Evolutionary conservation across 2,797 vertebrate species (phyloP), one percentile per base, ranked within the genome.

Genomic region (Eidolon dupreanum): DNA sequence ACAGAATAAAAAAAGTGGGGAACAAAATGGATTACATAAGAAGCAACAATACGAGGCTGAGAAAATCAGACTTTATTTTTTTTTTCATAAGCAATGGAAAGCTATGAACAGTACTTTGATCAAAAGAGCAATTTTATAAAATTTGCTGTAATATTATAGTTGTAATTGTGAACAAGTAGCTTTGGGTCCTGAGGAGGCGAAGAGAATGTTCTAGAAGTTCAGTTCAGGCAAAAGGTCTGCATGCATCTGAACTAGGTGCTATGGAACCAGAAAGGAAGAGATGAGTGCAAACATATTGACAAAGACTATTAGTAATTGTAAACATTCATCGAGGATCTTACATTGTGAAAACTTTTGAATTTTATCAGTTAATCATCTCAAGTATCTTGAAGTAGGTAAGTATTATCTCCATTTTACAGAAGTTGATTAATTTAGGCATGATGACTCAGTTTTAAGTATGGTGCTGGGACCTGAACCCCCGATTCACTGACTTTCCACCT

Each of bases 1-100:
- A 49, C 20, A 20, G 43, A 75, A 75, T 55, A 77, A 85, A 75
- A 49, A 49, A 38, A 66, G 0, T n/a, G 28, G 24, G 8, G 5
- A 78, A 38, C 57, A 90, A 95, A 94, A 59, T 49, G 75, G 31
- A 61, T 74, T 92, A n/a, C 59, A 55, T n/a, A 87, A 49, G 41
- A 57, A 63, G 63, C 4, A 84, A 63, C 10, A 55, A 68, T 3
- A 36, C 13, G 24, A 78, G 41, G 11, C 13, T 20, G 17, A 81
- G 33, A 68, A 88, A 61, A 33, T 57, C 24, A 63, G 24, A 26
- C 4, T 10, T 91, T 81, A 93, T 77, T 49, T 38, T 41, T 41
- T 49, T 49, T 49, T 49, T 49, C 33, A 75, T 66, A 89, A 57
- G 36, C 46, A 81, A 16, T 84, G 59, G 31, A 74, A 89, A 94